Evolutionary conservation across 2,888 invertebrate species (phyloP), one percentile per base, ranked within the genome.

Genomic region (Chymomyza fuscimana): DNA sequence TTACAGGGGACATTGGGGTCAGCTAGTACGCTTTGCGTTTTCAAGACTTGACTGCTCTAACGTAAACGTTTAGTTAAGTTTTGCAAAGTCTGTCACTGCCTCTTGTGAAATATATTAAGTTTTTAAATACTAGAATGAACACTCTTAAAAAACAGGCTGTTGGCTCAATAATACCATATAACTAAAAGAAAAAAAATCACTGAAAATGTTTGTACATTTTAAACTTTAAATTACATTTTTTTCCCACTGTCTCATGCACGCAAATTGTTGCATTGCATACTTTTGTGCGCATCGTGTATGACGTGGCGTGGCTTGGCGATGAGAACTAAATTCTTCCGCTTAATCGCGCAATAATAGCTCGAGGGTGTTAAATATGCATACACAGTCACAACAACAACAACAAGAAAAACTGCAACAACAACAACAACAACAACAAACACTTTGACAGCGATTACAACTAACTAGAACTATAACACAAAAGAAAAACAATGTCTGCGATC

Each of bases 311-410:
- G 72, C 64, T 64, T 70, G 70, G 79, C 74, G 70, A 10, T 46
- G 40, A 58, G 58, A 58, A 58, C 15, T 22, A 75, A 77, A 73
- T 80, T 80, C 70, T 77, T 78, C 58, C 70, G 68, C 82, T 74
- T 78, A 85, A 87, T 85, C 75, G 87, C 85, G 71, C 82, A 78
- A 80, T 82, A 76, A 78, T 77, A 71, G 78, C 78, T 77, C 70
- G 69, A 76, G 77, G 77, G 54, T 80, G 72, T 79, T 86, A 77
- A 77, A 73, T 76, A 70, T 75, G 66, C 68, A 73, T 74, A 36
- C 16, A 54, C 16, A 10, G 56, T 64, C 66, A 63, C 65, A 62
- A 59, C 67, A 79, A 67, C 65, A 69, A 54, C 66, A 60, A 19
- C 40, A 16, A 29, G 1, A 22, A 22, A 1, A 22, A 22, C 22